Evolutionary conservation across 2,113 vertebrate species (phyloP), one percentile per base, ranked within the genome.

Genomic region (Galbula dea): DNA sequence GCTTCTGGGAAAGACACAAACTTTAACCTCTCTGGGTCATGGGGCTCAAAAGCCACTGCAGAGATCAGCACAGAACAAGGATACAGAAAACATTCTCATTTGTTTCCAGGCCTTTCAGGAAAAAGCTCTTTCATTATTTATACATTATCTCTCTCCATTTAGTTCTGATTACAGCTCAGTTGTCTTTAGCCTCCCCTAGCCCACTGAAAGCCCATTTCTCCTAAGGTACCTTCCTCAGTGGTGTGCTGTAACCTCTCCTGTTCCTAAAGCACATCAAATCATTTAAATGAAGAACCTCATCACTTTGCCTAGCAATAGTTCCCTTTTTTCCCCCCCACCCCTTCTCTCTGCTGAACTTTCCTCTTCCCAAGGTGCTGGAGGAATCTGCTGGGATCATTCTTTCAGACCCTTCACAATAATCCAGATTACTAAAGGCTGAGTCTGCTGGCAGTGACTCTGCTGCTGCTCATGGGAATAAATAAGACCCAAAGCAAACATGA

Each of bases 1-100:
- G 94, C 89, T 81, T 77, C 88, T 96, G 97, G 96, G 94, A 96
- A 95, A 94, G 93, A 89, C 94, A 95, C 78, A 75, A 95, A 97
- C 96, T 97, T 95, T 94, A 96, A 96, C 95, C 96, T 96, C 93
- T 96, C 89, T 90, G 93, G 92, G 95, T 97, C 94, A 91, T 1
- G 34, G 94, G 86, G 80, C 89, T 95, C 49, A 30, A 68, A 81
- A 94, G 89, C 84, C 87, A 82, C 90, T 95, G 86, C 36, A 61
- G 46, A 90, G 86, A 83, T 83, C 80, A 75, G 93, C 85, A 20
- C n/a, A 62, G 88, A 43, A 91, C 89, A 54, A 34, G 3, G 3
- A 72, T 80, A 52, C 72, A 57, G 84, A 66, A 57, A 57, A 3
- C 91, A 46, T 65, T 84, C 93, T 69, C 93, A 81, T 86, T 88